Evolutionary conservation across 1,140 invertebrate genomes (phyloP).

Genomic region (Drosophila lacteicornis): DNA sequence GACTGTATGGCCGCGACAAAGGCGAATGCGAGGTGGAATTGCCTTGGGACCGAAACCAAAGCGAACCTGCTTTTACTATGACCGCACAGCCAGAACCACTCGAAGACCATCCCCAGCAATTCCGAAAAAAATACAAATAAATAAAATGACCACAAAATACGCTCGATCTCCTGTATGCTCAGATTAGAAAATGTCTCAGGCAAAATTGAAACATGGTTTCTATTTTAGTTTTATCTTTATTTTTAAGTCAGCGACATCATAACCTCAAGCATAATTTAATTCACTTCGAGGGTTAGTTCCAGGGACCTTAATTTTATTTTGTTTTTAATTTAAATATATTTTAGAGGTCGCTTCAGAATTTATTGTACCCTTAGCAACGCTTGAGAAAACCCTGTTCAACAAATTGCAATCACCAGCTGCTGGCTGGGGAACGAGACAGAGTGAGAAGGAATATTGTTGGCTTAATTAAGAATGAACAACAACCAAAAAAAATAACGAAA

Average conservation of each 20-base stretch:
- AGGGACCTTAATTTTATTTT: not conserved
- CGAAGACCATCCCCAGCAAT: not conserved
- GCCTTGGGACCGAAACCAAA: not conserved
- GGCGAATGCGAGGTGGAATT: not conserved
- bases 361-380: constrained; percentile 1
- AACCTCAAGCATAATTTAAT: too few relatives aligned
- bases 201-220: too few relatives aligned
- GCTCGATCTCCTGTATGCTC: not conserved
- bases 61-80: constrained; percentile 30
- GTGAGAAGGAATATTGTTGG: constrained; percentile 25
- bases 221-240: too few relatives aligned
- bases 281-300: too few relatives aligned
- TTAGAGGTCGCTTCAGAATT: not conserved
- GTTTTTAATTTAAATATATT: not conserved
- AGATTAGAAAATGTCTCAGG: too few relatives aligned
- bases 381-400: constrained; percentile 30
- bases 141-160: not conserved
- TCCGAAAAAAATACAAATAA: not conserved
- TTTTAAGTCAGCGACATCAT: too few relatives aligned
- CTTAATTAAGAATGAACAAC: constrained; percentile 54
- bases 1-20: constrained; percentile 19
- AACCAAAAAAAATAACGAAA: not conserved
- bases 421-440: constrained; percentile 35
- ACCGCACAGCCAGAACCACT: constrained; percentile 36
- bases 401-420: constrained; percentile 57